Evolutionary conservation across 2,797 vertebrate genomes (phyloP), one percentile per base, ranked within the genome.

Genomic region (Meda fulgida): DNA sequence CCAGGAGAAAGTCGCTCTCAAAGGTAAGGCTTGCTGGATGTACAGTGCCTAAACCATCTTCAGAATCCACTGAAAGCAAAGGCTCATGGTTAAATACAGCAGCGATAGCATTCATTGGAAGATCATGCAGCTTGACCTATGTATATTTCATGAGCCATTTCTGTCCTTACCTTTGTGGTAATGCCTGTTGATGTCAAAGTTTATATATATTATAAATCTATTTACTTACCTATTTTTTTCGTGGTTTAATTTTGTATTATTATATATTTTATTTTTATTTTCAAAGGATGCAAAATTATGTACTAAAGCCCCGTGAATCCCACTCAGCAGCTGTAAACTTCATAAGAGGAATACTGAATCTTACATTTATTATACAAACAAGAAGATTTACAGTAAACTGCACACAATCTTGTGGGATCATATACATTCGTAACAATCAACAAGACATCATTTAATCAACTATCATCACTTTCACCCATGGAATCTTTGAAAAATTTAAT

Each of bases 1-100:
- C 96, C 78, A 97, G 94, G 87, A 97, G 95, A 89, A 97, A 94
- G 90, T 97, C 94, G 34, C 96, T 94, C 90, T 97, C 95, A 93
- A 97, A 93, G 67, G 93, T 93, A 90, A 96, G 94, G 90, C 92
- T 94, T 92, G 94, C 95, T 29, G 96, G 92, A 91, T 94, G 93
- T 91, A 95, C 93, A 85, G 94, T 80, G 84, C 89, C 94, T 91
- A 97, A 91, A 90, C 93, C 94, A 93, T 97, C 96, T 89, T 96
- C 95, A 90, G 96, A 94, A 91, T 97, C 97, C 96, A 96, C 97
- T 97, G 90, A 43, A 88, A 91, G 87, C 66, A 84, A 79, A 79
- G 43, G 48, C 19, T 78, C 23, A 53, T 23, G 31, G 72, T 76
- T 26, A 83, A 77, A 67, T 36, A 53, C 60, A 76, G 29, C 65